Evolutionary conservation across 2,113 vertebrate species (phyloP).

Genomic region (human): DNA sequence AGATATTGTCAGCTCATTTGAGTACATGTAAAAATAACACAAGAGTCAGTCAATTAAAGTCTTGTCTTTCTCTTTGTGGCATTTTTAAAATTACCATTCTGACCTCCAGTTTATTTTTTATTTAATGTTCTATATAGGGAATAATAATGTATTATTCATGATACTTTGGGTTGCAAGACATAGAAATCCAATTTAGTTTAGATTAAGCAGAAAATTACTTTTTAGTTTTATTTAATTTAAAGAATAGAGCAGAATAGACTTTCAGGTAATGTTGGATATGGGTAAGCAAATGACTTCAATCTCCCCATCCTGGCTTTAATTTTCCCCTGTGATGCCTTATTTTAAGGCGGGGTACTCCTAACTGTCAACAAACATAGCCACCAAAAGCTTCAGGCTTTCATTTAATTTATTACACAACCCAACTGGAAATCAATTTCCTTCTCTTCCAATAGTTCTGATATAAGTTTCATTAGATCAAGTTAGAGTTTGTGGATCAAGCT

Average conservation of each 20-base stretch:
- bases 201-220: neutral
- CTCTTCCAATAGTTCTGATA: neutral
- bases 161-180: neutral
- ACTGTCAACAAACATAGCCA: neutral
- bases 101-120: neutral
- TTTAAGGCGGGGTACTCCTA: neutral
- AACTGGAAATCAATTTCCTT: neutral
- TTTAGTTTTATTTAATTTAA: neutral
- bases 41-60: neutral
- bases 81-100: constrained; percentile 18
- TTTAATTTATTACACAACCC: neutral
- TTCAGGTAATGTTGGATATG: neutral
- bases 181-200: neutral
- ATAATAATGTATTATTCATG: neutral
- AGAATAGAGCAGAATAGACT: neutral
- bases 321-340: neutral
- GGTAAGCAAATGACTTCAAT: neutral
- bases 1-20: neutral
- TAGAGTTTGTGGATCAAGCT: neutral
- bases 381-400: neutral
- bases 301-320: neutral
- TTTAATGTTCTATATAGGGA: neutral
- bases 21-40: neutral
- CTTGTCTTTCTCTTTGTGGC: neutral
- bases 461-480: neutral